A percentile compares a stretch with the other conserved stretches of the same genome.
phyloP scores from a whole-genome alignment of 2,797 vertebrate species.

The Danio aesculapii region DNA sequence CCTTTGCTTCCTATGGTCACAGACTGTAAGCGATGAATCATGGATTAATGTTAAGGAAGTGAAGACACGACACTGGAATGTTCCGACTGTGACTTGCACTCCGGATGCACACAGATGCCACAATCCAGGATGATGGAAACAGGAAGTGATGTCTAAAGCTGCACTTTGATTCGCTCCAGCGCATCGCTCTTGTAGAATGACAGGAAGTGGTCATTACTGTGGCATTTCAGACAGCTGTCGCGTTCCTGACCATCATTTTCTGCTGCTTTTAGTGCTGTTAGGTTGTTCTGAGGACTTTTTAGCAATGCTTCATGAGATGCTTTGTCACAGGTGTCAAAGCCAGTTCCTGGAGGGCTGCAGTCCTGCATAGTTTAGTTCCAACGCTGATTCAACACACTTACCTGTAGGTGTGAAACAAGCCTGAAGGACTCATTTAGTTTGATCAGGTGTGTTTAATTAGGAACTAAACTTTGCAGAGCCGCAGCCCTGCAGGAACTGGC shows the following conservation, averaged over 20 bases:
- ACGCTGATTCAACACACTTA: too few species aligned
- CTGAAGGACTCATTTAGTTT: too few species aligned
- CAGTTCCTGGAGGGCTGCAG: too few species aligned
- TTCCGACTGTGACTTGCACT: constrained; percentile 33
- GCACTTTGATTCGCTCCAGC: neutral
- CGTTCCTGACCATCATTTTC: neutral
- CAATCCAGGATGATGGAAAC: constrained; percentile 38
- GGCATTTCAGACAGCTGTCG: constrained; percentile 14
- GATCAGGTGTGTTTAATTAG: too few species aligned
- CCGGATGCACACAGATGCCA: neutral
- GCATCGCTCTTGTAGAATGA: neutral
- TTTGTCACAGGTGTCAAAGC: neutral
- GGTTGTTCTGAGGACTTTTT: neutral
- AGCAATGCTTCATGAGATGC: constrained; percentile 1
- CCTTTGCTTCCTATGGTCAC: neutral
- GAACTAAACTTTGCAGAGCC: too few species aligned
- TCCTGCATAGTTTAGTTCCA: too few species aligned
- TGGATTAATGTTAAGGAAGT: constrained; percentile 30
- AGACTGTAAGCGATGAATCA: neutral
- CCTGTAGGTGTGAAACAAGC: too few species aligned
- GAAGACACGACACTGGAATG: constrained; percentile 41
- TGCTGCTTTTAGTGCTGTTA: neutral
- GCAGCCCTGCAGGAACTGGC: too few species aligned
- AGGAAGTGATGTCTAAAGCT: constrained; percentile 37
- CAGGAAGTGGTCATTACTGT: neutral